Evolutionary conservation across 2,888 invertebrate genomes (phyloP).

Genomic region (Alitta virens): DNA sequence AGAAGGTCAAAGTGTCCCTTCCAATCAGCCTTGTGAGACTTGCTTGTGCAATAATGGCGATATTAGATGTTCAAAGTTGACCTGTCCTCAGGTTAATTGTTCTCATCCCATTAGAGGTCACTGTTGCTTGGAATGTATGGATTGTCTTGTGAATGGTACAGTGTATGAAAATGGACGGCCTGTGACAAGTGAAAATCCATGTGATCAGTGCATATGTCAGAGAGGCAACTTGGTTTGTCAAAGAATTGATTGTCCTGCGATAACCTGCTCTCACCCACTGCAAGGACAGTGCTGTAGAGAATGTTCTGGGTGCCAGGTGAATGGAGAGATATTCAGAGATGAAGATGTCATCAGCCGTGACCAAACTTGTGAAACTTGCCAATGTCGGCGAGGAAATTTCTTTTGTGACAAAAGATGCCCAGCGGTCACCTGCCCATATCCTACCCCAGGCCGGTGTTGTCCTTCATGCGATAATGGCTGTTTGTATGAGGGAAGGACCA

Average conservation of each 20-base stretch:
- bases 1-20: constrained; percentile 3
- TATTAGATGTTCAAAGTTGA: neutral
- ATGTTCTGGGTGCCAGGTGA: constrained; percentile 27
- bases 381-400: constrained; percentile 1
- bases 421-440: neutral
- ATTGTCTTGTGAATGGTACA: too few species aligned
- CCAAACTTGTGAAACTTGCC: neutral
- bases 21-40: too few species aligned
- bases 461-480: constrained; percentile 41
- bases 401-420: constrained; percentile 12
- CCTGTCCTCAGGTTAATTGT: neutral
- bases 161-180: too few species aligned
- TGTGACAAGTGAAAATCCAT: neutral
- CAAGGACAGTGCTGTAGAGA: constrained; percentile 44
- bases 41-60: neutral
- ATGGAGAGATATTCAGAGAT: neutral
- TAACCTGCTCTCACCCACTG: neutral
- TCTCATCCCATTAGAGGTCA: neutral
- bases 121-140: neutral
- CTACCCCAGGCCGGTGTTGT: constrained; percentile 39
- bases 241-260: constrained; percentile 1
- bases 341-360: neutral
- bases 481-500: constrained; percentile 35
- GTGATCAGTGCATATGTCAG: constrained; percentile 33
- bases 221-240: constrained; percentile 22